phyloP scores from a whole-genome alignment of 2,797 vertebrate genomes.

The Hoplostethus mediterraneus region DNA sequence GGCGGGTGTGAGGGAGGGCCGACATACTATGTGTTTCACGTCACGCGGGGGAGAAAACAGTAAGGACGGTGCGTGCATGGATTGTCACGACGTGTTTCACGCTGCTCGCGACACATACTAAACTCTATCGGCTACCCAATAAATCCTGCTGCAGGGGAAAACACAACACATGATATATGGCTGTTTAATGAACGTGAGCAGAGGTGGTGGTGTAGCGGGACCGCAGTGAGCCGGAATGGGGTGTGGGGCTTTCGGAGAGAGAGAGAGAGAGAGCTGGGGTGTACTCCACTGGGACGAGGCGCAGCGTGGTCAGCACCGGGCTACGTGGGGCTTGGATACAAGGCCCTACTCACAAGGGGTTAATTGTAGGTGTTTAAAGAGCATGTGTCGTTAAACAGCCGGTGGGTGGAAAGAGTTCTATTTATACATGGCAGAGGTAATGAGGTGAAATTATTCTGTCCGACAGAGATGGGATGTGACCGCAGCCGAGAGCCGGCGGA shows the following conservation, averaged over 20 bases:
- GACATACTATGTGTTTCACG: constrained; percentile 43
- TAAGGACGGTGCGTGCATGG: constrained; percentile 57
- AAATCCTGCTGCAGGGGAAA: constrained; percentile 79
- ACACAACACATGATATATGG: constrained; percentile 75
- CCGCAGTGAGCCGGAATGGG: constrained; percentile 62
- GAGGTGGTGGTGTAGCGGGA: constrained; percentile 65
- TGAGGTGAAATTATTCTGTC: constrained; percentile 86
- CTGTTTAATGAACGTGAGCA: constrained; percentile 74
- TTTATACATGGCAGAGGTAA: constrained; percentile 83
- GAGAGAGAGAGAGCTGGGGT: constrained; percentile 51
- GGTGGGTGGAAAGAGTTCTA: constrained; percentile 82
- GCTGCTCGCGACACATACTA: constrained; percentile 76
- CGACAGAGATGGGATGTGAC: constrained; percentile 82
- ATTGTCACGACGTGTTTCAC: constrained; percentile 75
- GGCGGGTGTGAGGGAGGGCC: constrained; percentile 40
- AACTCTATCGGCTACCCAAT: constrained; percentile 83
- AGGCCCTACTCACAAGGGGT: constrained; percentile 84
- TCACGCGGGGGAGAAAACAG: constrained; percentile 15
- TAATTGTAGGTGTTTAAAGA: constrained; percentile 87
- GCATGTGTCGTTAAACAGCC: constrained; percentile 81
- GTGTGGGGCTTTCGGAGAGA: constrained; percentile 60
- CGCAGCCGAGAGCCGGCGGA: constrained; percentile 64
- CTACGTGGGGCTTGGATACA: constrained; percentile 73
- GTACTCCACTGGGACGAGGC: constrained; percentile 52
- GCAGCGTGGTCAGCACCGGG: constrained; percentile 48